These are phyloP conservation scores for Octonoba sinensis DNA, from an alignment of 2,888 invertebrate genomes.

Conservation along the genomic window DNA sequence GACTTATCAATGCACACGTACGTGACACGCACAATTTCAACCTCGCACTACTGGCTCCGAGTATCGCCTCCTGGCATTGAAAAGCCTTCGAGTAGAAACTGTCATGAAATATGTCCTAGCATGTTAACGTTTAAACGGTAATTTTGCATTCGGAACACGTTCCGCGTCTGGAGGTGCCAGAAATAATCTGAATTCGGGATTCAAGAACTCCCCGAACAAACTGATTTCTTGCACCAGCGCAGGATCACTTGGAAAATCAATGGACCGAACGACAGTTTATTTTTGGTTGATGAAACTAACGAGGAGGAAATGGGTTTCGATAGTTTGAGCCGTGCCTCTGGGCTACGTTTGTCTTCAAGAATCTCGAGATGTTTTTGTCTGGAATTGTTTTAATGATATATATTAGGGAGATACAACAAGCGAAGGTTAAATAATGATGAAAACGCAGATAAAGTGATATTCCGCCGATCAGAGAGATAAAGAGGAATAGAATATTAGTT, in stretches of 20 bases:
- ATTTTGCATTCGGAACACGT: constrained; percentile 31
- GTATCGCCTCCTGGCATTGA: constrained; percentile 22
- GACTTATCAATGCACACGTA: constrained; percentile 5
- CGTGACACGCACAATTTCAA: constrained; percentile 26
- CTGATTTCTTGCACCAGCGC: neutral
- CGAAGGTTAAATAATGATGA: too few relatives aligned
- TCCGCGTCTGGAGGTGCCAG: neutral
- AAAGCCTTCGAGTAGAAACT: constrained; percentile 30
- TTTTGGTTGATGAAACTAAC: constrained; percentile 1
- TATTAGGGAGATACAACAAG: too few relatives aligned
- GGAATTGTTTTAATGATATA: too few relatives aligned
- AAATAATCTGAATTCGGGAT: too few relatives aligned
- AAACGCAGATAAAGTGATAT: too few relatives aligned
- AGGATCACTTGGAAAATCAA: constrained; percentile 4
- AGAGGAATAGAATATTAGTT: too few relatives aligned
- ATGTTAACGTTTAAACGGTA: constrained; percentile 5
- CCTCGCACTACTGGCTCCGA: too few relatives aligned
- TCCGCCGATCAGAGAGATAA: too few relatives aligned
- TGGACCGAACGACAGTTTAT: neutral
- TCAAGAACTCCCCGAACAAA: constrained; percentile 8
- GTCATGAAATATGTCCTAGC: constrained; percentile 24
- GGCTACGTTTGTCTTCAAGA: too few relatives aligned
- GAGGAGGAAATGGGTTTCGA: neutral
- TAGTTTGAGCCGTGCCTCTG: too few relatives aligned
- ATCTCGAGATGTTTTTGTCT: too few relatives aligned